Percentiles rank a stretch among this genome's conserved stretches.
These are phyloP conservation scores for Isaurus tuberculatus DNA, from an alignment of 92 coral and sea anemone genomes.

Conservation along the genomic window DNA sequence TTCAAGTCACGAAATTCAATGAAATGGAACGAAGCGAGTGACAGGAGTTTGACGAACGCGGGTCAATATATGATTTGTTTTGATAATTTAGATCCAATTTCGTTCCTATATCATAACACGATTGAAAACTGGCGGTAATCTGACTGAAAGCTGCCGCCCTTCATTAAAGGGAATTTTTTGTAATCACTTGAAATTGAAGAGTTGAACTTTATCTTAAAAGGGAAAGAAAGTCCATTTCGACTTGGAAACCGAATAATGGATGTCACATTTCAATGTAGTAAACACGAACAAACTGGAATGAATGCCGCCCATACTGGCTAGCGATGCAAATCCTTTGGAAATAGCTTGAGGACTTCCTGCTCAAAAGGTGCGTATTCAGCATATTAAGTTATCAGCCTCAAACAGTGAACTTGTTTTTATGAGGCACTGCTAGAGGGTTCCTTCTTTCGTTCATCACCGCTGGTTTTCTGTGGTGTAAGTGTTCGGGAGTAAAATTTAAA, in stretches of 20 bases:
- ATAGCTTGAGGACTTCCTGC: neutral
- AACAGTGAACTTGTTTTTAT: too few relatives aligned
- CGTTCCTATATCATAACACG: constrained; percentile 6
- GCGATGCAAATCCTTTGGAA: constrained; percentile 23
- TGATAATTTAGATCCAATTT: constrained; percentile 44
- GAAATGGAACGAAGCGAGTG: constrained; percentile 46
- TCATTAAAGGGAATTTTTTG: constrained; percentile 15
- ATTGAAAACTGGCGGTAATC: constrained; percentile 38
- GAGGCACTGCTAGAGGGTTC: neutral
- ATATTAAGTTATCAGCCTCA: neutral
- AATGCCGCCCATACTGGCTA: neutral
- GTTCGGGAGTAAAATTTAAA: neutral
- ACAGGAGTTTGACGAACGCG: constrained; percentile 6
- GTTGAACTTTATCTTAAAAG: neutral
- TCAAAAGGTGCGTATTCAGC: constrained; percentile 10
- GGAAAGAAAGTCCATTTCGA: neutral
- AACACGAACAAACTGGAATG: neutral
- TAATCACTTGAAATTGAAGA: neutral
- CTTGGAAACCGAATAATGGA: too few relatives aligned
- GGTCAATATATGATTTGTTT: constrained; percentile 41
- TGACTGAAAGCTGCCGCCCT: constrained; percentile 19
- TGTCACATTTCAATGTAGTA: neutral
- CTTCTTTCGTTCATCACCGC: neutral
- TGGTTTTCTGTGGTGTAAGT: neutral
- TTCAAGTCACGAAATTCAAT: constrained; percentile 42